Evolutionary conservation across 2,888 invertebrate genomes (phyloP), one percentile per base, ranked within the genome.

Genomic region (Andrena marginata): DNA sequence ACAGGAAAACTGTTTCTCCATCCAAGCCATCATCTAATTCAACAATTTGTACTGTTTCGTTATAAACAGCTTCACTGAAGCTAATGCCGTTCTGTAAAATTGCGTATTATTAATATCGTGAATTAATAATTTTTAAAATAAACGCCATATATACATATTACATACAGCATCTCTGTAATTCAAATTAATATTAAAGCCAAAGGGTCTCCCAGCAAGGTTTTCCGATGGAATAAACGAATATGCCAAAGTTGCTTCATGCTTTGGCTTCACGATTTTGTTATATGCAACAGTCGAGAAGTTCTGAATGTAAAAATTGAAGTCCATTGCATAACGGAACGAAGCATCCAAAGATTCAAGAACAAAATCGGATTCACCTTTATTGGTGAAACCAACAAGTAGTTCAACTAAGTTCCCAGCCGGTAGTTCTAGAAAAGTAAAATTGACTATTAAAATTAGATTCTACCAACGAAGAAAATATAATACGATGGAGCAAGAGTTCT

Each of bases 241-340:
- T 33, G 97, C 97, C 76, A 99, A 96, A 0, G 99, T 99, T 1
- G 98, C 98, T 94, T 99, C 99, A 87, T 98, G 97, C 73, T 97
- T 96, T 0, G 99, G 97, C 90, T 98, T 97, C 0, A 99, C 98
- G 89, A 97, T 96, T 89, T 97, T 96, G 92, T 98, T 97, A 94
- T 97, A 99, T 1, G 97, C 96, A 90, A 98, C 96, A 0, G 98
- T 97, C 0, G 99, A 98, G 95, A 99, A 99, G 95, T 99, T 99
- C 95, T 99, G 99, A 88, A 99, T 99, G 95, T 98, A 98, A 95
- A 98, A 99, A 89, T 97, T 98, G 95, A 98, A 99, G 95, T 99
- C 99, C 97, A 99, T 98, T 8, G 99, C 99, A 93, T 99, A 99
- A 89, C 99, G 97, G 96, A 99, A 99, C 0, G 99, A 99, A 0